A percentile compares a stretch with the other conserved stretches of the same genome.
Evolutionary conservation across 2,113 vertebrate species (phyloP).

Genomic region (Xenopus tropicalis): DNA sequence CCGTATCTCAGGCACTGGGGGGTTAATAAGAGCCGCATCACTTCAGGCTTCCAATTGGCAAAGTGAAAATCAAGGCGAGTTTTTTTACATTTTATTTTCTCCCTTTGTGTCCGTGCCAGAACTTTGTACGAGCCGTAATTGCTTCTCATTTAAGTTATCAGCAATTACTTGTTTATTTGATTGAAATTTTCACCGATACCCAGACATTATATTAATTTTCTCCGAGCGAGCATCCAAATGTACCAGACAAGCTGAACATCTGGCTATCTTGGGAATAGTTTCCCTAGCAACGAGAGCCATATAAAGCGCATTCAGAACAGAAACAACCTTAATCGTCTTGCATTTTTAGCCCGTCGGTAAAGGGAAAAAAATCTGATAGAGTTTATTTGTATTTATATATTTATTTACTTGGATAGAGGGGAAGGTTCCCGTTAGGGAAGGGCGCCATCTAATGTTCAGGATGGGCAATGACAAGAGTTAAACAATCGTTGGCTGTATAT

Average conservation of each 20-base stretch:
- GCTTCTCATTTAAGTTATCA: constrained; percentile 26
- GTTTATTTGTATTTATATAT: constrained; percentile 21
- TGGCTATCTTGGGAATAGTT: constrained; percentile 41
- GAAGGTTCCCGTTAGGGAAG: not conserved
- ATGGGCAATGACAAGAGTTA: not conserved
- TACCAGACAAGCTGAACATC: constrained; percentile 38
- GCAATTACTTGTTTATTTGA: constrained; percentile 44
- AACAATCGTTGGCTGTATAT: too few relatives aligned
- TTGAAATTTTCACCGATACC: constrained; percentile 36
- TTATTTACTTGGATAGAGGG: not conserved
- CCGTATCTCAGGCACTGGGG: too few relatives aligned
- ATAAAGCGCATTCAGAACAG: constrained; percentile 37
- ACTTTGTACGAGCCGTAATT: constrained; percentile 9
- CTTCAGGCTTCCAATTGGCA: too few relatives aligned
- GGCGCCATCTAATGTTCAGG: constrained; percentile 25
- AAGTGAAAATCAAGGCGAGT: not conserved
- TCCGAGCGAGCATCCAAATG: constrained; percentile 2
- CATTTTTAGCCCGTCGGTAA: constrained; percentile 17
- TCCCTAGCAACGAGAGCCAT: constrained; percentile 41
- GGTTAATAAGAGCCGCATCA: too few relatives aligned
- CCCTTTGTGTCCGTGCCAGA: constrained; percentile 1
- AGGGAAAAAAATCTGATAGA: constrained; percentile 19
- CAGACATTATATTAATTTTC: constrained; percentile 40
- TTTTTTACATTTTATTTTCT: not conserved
- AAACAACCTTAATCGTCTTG: constrained; percentile 24